Evolutionary conservation across 2,113 vertebrate genomes (phyloP).

Genomic region (Puffinus mauretanicus): DNA sequence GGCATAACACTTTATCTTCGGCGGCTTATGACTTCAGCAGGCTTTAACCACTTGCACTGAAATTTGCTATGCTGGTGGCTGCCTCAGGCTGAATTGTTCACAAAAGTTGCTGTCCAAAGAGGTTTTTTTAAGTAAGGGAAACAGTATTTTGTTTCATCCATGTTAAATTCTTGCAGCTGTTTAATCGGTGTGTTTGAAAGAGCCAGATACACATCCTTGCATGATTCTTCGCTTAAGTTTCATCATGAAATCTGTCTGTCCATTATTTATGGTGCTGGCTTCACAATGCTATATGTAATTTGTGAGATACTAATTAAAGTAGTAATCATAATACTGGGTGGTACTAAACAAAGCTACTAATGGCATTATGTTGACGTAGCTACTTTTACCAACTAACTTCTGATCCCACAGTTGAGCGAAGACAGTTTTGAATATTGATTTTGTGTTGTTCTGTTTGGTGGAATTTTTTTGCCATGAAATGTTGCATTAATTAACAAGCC

Average conservation of each 20-base stretch:
- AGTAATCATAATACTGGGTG: not conserved
- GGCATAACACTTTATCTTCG: not conserved
- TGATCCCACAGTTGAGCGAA: not conserved
- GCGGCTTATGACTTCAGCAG: fast-evolving
- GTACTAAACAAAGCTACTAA: not conserved
- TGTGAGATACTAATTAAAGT: not conserved
- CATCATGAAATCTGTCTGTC: not conserved
- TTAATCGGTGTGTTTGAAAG: not conserved
- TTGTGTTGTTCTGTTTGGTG: not conserved
- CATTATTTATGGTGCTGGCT: not conserved
- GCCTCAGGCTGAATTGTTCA: not conserved
- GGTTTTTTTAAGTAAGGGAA: not conserved
- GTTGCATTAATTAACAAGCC: not conserved
- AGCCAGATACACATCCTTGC: no score
- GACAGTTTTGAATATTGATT: not conserved
- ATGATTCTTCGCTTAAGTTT: not conserved
- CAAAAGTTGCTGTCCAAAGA: not conserved
- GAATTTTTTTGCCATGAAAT: not conserved
- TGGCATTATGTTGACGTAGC: not conserved
- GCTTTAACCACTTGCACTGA: not conserved
- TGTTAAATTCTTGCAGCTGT: not conserved
- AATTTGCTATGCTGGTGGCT: not conserved
- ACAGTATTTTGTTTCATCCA: not conserved
- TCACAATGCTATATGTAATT: not conserved
- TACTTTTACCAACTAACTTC: not conserved